Conservation (phyloP, 37 sponge, comb jelly and placozoan species). For the Hexactinellida sp. region DNA sequence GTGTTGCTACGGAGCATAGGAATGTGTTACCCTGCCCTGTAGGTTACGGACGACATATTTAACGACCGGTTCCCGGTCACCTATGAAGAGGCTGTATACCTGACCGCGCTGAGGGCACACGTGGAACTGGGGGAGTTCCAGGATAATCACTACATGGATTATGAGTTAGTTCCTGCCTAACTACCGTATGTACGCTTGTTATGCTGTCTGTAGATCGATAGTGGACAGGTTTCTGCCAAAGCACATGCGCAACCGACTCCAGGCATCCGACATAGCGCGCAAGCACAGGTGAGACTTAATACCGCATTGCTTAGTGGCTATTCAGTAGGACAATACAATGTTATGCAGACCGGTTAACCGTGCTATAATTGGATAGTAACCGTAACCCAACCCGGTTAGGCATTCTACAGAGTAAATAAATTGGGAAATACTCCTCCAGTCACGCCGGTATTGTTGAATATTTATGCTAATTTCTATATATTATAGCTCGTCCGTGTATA, state of each 20-base stretch:
- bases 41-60: conserved; percentile 74
- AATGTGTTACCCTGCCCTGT: background rate
- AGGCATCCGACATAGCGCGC: conserved; percentile 55
- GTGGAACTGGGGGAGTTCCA: conserved; percentile 46
- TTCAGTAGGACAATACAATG: background rate
- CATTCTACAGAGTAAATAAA: too few species aligned
- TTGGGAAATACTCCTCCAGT: too few species aligned
- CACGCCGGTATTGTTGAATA: too few species aligned
- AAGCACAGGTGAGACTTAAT: conserved; percentile 45
- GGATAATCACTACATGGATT: conserved; percentile 31
- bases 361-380: background rate
- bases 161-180: background rate
- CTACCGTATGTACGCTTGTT: background rate
- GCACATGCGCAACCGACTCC: conserved; percentile 51
- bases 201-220: conserved; percentile 34
- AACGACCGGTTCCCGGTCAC: conserved; percentile 73
- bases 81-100: conserved; percentile 62
- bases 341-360: too few species aligned
- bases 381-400: too few species aligned
- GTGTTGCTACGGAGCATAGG: background rate
- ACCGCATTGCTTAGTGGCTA: background rate
- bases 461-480: too few species aligned
- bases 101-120: conserved; percentile 76
- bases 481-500: too few species aligned
- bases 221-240: conserved; percentile 61